Conservation (phyloP, 2,888 invertebrate species). For the Barypeithes pellucidus region DNA sequence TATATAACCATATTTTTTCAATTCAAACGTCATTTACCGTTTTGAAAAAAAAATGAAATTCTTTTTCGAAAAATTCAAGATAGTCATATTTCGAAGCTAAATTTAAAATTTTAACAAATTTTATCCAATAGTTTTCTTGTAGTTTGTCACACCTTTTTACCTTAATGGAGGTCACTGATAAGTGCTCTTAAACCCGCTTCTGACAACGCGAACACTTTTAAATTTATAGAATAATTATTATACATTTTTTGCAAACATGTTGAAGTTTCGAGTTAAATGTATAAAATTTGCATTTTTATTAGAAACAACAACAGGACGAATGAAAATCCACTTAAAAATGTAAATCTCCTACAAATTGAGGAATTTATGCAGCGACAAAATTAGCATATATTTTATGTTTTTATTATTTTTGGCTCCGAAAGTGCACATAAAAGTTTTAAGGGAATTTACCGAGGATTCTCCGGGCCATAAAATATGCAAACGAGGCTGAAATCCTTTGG, state of each 20-base stretch:
- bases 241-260: background rate
- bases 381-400: constrained; percentile 42
- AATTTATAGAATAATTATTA: background rate
- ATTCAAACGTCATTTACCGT: too few relatives aligned
- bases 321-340: constrained; percentile 28
- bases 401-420: constrained; percentile 48
- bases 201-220: too few relatives aligned
- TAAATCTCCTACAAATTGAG: constrained; percentile 41
- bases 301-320: constrained; percentile 7
- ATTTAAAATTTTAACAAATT: too few relatives aligned
- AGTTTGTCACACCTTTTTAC: too few relatives aligned
- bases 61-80: too few relatives aligned
- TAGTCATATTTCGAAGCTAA: too few relatives aligned
- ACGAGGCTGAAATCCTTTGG: constrained; percentile 39
- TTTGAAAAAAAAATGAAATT: too few relatives aligned
- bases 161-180: too few relatives aligned
- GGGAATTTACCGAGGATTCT: constrained; percentile 29
- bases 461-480: constrained; percentile 36
- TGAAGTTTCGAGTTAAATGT: background rate
- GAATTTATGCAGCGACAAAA: constrained; percentile 41
- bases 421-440: constrained; percentile 42
- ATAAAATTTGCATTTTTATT: constrained; percentile 22
- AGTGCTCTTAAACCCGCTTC: too few relatives aligned
- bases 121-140: too few relatives aligned
- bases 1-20: too few relatives aligned